Evolutionary conservation across 2,113 vertebrate species (phyloP).

Genomic region (Clarias magur): DNA sequence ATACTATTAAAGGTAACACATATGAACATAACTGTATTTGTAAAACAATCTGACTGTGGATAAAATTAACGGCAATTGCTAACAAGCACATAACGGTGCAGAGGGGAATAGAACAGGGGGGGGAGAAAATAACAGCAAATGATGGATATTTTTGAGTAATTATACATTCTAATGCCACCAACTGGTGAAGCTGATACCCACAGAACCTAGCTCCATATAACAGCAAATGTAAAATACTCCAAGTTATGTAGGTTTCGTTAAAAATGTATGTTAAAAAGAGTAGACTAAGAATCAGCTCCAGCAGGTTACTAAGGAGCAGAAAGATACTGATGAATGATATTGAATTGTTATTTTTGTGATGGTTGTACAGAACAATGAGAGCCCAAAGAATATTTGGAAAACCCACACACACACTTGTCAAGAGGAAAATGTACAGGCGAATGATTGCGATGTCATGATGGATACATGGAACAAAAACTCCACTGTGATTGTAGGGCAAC

Average conservation of each 20-base stretch:
- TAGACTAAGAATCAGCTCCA: not conserved
- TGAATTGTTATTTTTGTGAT: not conserved
- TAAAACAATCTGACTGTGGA: not conserved
- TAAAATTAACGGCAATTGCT: not conserved
- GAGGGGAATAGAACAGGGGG: not conserved
- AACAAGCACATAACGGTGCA: not conserved
- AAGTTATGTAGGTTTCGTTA: not conserved
- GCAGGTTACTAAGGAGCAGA: not conserved
- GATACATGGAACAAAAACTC: no score
- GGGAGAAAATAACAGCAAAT: not conserved
- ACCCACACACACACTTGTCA: not conserved
- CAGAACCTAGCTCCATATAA: not conserved
- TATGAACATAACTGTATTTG: not conserved
- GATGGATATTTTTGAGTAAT: constrained; percentile 4
- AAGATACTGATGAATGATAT: not conserved
- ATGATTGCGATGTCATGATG: not conserved
- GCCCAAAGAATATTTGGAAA: not conserved
- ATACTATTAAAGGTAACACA: not conserved
- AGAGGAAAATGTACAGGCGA: not conserved
- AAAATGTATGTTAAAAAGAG: not conserved
- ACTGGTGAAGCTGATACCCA: constrained; percentile 6
- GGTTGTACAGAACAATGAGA: not conserved
- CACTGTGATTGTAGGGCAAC: no score
- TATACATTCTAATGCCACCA: not conserved
- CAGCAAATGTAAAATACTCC: not conserved